These are phyloP conservation scores for Andrena minutula DNA, from an alignment of 2,888 invertebrate species.

Conservation along the genomic window DNA sequence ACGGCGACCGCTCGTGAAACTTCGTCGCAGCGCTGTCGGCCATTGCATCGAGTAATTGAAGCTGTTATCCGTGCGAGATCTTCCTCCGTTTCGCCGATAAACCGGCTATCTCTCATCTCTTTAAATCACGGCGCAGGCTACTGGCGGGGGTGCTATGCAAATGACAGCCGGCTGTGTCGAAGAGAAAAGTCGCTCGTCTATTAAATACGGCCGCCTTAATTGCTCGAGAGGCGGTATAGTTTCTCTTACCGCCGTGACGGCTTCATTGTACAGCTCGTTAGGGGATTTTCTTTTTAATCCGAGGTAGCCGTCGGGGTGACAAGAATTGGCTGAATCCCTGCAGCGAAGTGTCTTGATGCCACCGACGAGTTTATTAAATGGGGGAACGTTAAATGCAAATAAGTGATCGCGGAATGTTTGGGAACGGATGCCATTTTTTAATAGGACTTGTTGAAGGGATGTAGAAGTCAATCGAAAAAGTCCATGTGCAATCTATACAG, in stretches of 20 bases:
- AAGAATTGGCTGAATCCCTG: slow-evolving; percentile 13
- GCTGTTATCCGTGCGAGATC: slow-evolving; percentile 47
- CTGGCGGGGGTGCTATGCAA: slow-evolving; percentile 39
- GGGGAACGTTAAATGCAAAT: neutral
- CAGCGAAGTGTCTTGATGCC: slow-evolving; percentile 9
- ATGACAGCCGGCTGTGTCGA: slow-evolving; percentile 42
- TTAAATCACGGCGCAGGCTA: slow-evolving; percentile 50
- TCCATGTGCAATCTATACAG: too few relatives aligned
- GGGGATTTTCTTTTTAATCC: neutral
- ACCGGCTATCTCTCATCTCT: slow-evolving; percentile 56
- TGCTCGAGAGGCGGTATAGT: slow-evolving; percentile 44
- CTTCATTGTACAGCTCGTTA: slow-evolving; percentile 51
- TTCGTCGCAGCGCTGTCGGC: slow-evolving; percentile 6
- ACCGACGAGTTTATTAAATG: neutral
- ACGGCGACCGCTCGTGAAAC: slow-evolving; percentile 42
- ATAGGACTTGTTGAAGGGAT: neutral
- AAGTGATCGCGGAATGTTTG: slow-evolving; percentile 4
- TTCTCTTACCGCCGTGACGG: slow-evolving; percentile 34
- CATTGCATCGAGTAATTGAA: slow-evolving; percentile 44
- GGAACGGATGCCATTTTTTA: neutral
- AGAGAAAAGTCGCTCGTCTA: slow-evolving; percentile 52
- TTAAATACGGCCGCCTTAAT: slow-evolving; percentile 55
- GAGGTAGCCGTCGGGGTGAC: neutral
- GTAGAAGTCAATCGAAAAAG: neutral
- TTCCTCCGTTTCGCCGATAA: slow-evolving; percentile 55